phyloP scores from a whole-genome alignment of 2,113 vertebrate genomes.

The Pachyramphus minor region DNA sequence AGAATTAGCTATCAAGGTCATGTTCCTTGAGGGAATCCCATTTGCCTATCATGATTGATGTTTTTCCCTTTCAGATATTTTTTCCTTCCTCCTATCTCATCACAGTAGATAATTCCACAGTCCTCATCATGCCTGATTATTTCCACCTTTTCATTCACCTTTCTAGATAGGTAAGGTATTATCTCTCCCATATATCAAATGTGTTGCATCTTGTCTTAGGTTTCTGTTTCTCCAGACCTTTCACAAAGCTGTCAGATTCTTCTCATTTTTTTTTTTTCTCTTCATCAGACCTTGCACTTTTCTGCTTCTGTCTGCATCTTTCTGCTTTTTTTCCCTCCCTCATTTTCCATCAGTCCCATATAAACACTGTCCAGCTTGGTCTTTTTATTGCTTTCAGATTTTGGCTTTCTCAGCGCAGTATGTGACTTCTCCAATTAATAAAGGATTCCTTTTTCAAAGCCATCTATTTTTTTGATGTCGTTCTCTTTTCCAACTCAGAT shows the following conservation, averaged over 20 bases:
- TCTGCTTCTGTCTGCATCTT: neutral
- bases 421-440: neutral
- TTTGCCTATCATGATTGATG: neutral
- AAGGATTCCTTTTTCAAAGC: neutral
- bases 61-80: neutral
- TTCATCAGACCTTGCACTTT: neutral
- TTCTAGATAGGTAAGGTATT: neutral
- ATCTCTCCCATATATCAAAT: neutral
- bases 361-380: neutral
- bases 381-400: neutral
- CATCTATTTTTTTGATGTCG: neutral
- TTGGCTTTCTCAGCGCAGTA: neutral
- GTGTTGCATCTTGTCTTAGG: neutral
- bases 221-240: neutral
- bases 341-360: neutral
- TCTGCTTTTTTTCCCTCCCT: neutral
- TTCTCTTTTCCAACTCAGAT: neutral
- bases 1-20: neutral
- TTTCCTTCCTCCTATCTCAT: neutral
- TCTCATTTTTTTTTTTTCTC: neutral
- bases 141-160: neutral
- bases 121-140: neutral
- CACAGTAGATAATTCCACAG: neutral
- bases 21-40: neutral
- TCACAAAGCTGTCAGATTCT: neutral